These are phyloP conservation scores for Trogon surrucura DNA, from an alignment of 2,113 vertebrate genomes.

Conservation along the genomic window DNA sequence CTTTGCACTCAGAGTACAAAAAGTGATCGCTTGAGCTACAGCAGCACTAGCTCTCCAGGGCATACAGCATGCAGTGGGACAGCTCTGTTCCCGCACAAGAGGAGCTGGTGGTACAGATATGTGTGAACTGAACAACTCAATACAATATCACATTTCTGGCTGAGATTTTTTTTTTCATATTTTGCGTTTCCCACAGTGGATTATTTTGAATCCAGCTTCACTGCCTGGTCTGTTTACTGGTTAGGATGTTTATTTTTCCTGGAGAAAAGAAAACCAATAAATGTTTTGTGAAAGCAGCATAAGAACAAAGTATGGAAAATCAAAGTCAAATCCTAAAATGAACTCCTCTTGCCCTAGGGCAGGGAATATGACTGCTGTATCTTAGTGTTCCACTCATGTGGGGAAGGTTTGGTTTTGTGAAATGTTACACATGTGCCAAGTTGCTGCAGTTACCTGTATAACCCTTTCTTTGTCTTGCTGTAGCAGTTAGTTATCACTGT, in stretches of 20 bases:
- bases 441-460: not conserved
- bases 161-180: not conserved
- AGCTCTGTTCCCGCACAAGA: not conserved
- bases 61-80: not conserved
- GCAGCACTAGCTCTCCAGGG: not conserved
- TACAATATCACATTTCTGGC: not conserved
- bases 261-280: constrained; percentile 9
- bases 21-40: not conserved
- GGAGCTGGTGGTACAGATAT: not conserved
- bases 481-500: not conserved
- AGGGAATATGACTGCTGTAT: not conserved
- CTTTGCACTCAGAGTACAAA: not conserved
- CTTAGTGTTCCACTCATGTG: not conserved
- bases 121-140: not conserved
- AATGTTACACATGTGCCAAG: not conserved
- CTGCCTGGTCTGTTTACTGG: constrained; percentile 39
- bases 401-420: not conserved
- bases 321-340: constrained; percentile 40
- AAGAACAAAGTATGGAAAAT: constrained; percentile 42
- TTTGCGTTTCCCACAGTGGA: not conserved
- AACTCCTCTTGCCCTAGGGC: not conserved
- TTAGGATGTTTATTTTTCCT: constrained; percentile 40
- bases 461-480: not conserved
- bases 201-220: not conserved
- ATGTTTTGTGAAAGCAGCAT: constrained; percentile 22